These are phyloP conservation scores for Petrocephalus sullivani DNA, from an alignment of 2,797 vertebrate genomes.

Conservation along the genomic window DNA sequence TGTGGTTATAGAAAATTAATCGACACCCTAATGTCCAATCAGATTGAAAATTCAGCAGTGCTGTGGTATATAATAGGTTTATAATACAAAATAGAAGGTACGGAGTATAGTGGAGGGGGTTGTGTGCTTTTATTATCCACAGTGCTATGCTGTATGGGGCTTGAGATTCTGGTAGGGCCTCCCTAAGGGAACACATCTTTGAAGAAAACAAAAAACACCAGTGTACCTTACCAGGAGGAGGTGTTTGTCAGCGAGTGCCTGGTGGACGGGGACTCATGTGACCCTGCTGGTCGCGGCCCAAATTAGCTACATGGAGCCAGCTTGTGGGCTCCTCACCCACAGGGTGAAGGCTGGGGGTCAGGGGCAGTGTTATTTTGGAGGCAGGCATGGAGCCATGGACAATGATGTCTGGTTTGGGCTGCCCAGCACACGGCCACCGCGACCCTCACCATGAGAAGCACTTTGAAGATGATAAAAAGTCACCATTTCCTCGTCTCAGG, in stretches of 20 bases:
- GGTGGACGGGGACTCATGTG: neutral
- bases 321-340: neutral
- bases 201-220: neutral
- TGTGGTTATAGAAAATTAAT: neutral
- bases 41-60: neutral
- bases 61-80: neutral
- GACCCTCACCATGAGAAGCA: neutral
- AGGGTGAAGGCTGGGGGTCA: neutral
- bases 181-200: neutral
- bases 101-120: neutral
- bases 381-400: neutral
- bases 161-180: neutral
- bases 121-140: neutral
- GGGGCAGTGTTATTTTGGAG: neutral
- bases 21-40: neutral
- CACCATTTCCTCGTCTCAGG: neutral
- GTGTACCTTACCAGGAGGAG: neutral
- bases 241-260: neutral
- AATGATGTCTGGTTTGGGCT: neutral
- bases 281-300: neutral
- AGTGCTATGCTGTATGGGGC: neutral
- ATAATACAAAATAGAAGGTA: neutral
- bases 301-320: neutral
- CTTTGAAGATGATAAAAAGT: neutral
- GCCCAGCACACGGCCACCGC: neutral